Base-by-base conservation (phyloP, 2,113 vertebrate genomes). In the Sinosuthora webbiana region DNA sequence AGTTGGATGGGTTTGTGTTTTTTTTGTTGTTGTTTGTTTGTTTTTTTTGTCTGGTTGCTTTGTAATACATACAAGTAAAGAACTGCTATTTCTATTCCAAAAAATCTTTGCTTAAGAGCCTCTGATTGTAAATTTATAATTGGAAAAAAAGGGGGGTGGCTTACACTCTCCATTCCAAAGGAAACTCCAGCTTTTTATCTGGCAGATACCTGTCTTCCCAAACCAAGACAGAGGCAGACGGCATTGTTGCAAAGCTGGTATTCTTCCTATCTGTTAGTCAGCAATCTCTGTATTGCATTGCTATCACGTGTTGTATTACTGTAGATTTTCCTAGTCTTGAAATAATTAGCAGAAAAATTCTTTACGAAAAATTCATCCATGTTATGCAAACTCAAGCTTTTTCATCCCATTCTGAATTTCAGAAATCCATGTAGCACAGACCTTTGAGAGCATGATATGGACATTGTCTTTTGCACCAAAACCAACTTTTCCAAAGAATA, bases 311-410 rank as follows among this genome's bases (percentile, higher is more conserved):
- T 47, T 92, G 44, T 41, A 63, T 64, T 63, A 59, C 13, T 71
- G 15, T 59, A 69, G 69, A 68, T 89, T 70, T 83, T 57, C 22
- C n/a, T 50, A 59, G 77, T 64, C 82, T 85, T 85, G 71, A 91
- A 95, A 70, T 49, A 93, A 90, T 81, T 88, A 93, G 20, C 53
- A 74, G 67, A 68, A 89, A 92, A 87, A 85, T 35, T 69, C 37
- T 63, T 86, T 28, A 60, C 2, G 10, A 57, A 90, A 89, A 74
- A 33, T 12, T 64, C 42, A 42, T 9, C 33, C 63, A 17, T 33
- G 30, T 33, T 80, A 22, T n/a, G 5, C 64, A 90, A 45, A 65
- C 27, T 69, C n/a, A 52, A 42, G 13, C 15, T 65, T 30, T 65
- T 83, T 77, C 33, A 49, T 50, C 6, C 5, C 18, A 35, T 45